Conservation (phyloP, 2,797 vertebrate genomes). For the Pampus argenteus region DNA sequence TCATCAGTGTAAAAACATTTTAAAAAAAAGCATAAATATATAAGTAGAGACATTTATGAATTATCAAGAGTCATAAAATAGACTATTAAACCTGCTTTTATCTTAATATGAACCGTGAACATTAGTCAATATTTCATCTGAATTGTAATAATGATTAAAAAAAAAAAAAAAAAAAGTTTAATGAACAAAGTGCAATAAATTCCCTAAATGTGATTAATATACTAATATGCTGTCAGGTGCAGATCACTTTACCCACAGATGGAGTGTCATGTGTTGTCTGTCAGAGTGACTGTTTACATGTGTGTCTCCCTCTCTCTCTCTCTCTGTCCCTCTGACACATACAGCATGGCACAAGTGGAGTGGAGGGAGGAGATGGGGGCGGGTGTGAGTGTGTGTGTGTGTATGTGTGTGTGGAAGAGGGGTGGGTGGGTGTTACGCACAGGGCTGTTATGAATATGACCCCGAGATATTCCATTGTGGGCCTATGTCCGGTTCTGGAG, state of each 20-base stretch:
- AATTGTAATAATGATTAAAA: background rate
- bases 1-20: conserved; percentile 6
- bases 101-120: background rate
- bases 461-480: conserved; percentile 75
- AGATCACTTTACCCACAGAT: conserved; percentile 64
- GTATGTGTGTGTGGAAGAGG: background rate
- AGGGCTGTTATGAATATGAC: conserved; percentile 68
- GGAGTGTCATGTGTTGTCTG: conserved; percentile 66
- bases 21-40: conserved; percentile 17
- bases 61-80: background rate
- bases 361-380: conserved; percentile 33
- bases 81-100: background rate
- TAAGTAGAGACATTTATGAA: background rate
- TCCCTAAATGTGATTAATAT: conserved; percentile 16
- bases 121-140: background rate
- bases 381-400: conserved; percentile 10
- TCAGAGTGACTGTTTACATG: conserved; percentile 67
- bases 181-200: background rate
- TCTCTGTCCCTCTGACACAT: conserved; percentile 52
- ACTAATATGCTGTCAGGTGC: conserved; percentile 42
- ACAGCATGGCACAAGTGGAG: conserved; percentile 67
- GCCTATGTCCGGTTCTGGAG: conserved; percentile 87
- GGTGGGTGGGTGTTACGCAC: conserved; percentile 11
- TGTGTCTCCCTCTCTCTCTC: conserved; percentile 21
- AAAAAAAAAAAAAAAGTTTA: conserved; percentile 9